Conservation (phyloP, 2,113 vertebrate species). For the Passer montanus region DNA sequence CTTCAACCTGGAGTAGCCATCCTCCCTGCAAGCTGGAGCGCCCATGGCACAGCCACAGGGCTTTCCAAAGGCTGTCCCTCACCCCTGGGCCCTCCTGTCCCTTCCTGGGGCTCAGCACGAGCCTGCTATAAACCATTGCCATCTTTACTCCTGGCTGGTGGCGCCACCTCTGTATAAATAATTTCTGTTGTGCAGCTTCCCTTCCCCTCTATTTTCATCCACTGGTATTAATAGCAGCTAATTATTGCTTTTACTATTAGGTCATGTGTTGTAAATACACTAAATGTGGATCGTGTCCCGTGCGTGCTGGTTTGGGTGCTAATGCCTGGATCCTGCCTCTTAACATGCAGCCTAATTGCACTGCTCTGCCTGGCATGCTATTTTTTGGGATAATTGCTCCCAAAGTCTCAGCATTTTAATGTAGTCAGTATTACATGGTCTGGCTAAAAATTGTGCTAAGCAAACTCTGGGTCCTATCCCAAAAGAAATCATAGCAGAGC, state of each 20-base stretch:
- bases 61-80: background rate
- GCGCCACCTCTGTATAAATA: background rate
- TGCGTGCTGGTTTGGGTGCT: background rate
- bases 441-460: background rate
- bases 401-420: conserved; percentile 33
- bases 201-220: background rate
- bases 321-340: conserved; percentile 27
- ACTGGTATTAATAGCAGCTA: conserved; percentile 47
- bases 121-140: accelerated
- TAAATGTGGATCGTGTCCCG: background rate
- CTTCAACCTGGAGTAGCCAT: background rate
- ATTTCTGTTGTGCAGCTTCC: background rate
- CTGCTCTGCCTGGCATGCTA: background rate
- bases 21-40: background rate
- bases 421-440: background rate
- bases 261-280: conserved; percentile 46
- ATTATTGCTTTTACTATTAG: conserved; percentile 60
- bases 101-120: background rate
- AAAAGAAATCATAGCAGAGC: background rate
- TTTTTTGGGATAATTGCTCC: conserved; percentile 58
- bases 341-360: conserved; percentile 38
- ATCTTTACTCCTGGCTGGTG: background rate
- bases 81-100: background rate
- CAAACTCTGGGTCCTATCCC: background rate
- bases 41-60: background rate